These are phyloP conservation scores for Pseudopipra pipra DNA, from an alignment of 2,113 vertebrate species.

Conservation along the genomic window DNA sequence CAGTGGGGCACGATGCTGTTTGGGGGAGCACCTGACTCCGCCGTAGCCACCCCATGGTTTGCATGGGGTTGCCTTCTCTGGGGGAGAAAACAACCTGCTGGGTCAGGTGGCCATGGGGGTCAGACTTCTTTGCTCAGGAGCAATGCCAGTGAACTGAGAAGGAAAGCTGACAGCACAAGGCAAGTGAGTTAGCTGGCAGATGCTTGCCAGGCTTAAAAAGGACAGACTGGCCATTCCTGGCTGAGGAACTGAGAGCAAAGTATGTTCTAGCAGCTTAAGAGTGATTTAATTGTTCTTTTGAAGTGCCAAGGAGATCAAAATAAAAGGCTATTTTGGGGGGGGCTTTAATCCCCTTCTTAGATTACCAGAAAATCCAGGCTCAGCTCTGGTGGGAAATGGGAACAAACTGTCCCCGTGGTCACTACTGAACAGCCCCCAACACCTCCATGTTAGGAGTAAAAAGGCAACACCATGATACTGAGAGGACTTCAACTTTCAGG, in stretches of 20 bases:
- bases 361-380: conserved; percentile 83
- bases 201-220: not conserved
- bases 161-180: not conserved
- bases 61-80: not conserved
- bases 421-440: conserved; percentile 75
- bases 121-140: not conserved
- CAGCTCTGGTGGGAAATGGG: conserved; percentile 79
- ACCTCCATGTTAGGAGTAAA: conserved; percentile 77
- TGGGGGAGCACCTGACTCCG: not conserved
- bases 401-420: conserved; percentile 84
- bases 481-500: not conserved
- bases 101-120: not conserved
- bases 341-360: conserved; percentile 50
- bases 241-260: not conserved
- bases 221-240: not conserved
- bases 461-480: conserved; percentile 12
- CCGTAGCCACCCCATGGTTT: fast-evolving
- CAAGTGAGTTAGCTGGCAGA: not conserved
- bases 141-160: not conserved
- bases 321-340: not conserved
- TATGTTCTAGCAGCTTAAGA: not conserved
- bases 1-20: fast-evolving
- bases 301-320: conserved; percentile 42
- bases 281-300: conserved; percentile 6
- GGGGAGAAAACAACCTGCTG: not conserved